Evolutionary conservation across 2,113 vertebrate genomes (phyloP).

Genomic region (Otocyon megalotis): DNA sequence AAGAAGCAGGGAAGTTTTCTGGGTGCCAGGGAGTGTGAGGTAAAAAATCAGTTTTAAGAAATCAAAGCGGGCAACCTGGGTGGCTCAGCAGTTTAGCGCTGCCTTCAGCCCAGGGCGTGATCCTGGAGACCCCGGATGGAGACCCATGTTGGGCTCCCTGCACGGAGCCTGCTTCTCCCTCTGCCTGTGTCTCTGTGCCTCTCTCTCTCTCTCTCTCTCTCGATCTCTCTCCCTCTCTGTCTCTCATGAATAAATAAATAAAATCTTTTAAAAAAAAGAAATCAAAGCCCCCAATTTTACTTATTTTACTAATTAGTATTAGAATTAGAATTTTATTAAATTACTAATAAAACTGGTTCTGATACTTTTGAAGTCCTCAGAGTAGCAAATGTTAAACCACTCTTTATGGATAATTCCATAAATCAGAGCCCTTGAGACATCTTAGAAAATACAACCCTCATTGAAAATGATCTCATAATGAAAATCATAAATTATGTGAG

Average conservation of each 20-base stretch:
- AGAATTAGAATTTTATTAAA: neutral
- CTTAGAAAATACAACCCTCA: neutral
- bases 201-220: no score
- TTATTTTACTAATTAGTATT: neutral
- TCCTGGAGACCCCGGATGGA: no score
- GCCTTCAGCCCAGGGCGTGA: no score
- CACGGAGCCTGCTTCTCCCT: no score
- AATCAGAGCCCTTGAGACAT: neutral
- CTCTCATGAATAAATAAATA: no score
- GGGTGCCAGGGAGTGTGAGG: neutral
- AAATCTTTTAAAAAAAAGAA: neutral
- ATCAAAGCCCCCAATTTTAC: neutral
- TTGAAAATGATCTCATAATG: slow-evolving; percentile 1
- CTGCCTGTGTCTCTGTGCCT: no score
- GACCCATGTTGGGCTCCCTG: no score
- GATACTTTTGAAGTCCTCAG: neutral
- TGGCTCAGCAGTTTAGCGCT: no score
- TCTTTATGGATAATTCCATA: neutral
- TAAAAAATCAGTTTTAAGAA: neutral
- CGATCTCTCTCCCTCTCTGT: no score
- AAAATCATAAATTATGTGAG: neutral
- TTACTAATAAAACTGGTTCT: neutral
- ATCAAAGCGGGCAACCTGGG: neutral
- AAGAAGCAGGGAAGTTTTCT: neutral
- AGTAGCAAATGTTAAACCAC: neutral